Evolutionary conservation across 1,140 invertebrate genomes (phyloP).

Genomic region (Drosophila ironensis): DNA sequence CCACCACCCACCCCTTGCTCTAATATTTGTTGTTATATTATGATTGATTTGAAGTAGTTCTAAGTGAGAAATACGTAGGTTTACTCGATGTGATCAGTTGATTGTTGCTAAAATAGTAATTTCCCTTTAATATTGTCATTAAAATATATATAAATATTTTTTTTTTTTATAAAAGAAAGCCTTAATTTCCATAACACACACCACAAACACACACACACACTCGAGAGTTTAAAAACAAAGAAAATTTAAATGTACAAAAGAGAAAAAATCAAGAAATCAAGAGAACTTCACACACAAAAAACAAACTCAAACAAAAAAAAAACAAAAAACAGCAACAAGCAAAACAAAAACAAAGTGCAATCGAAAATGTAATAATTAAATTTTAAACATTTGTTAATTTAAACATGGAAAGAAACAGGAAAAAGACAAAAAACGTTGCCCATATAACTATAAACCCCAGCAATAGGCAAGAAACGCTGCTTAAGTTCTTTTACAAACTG

Average conservation of each 20-base stretch:
- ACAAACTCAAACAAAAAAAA: slow-evolving; percentile 35
- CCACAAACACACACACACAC: not conserved
- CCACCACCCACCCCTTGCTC: slow-evolving; percentile 17
- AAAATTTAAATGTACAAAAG: slow-evolving; percentile 21
- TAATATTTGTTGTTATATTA: slow-evolving; percentile 73
- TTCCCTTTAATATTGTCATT: slow-evolving; percentile 25
- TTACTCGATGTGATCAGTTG: slow-evolving; percentile 71
- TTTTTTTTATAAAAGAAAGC: slow-evolving; percentile 21
- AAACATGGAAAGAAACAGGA: slow-evolving; percentile 46
- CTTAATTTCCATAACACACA: slow-evolving; percentile 22
- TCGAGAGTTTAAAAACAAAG: slow-evolving; percentile 27
- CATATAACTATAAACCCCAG: slow-evolving; percentile 46
- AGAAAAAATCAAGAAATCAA: slow-evolving; percentile 33
- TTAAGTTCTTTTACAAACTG: slow-evolving; percentile 50
- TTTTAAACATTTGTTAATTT: slow-evolving; percentile 68
- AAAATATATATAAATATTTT: no score
- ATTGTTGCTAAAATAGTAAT: slow-evolving; percentile 70
- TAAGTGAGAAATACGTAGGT: slow-evolving; percentile 58
- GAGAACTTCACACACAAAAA: slow-evolving; percentile 22
- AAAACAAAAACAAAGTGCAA: slow-evolving; percentile 64
- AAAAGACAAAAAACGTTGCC: slow-evolving; percentile 39
- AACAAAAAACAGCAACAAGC: slow-evolving; percentile 44
- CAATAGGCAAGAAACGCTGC: slow-evolving; percentile 65
- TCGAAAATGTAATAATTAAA: slow-evolving; percentile 54
- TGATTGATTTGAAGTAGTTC: slow-evolving; percentile 68